phyloP scores from a whole-genome alignment of 2,888 invertebrate species.

The Sphecodes monilicornis region DNA sequence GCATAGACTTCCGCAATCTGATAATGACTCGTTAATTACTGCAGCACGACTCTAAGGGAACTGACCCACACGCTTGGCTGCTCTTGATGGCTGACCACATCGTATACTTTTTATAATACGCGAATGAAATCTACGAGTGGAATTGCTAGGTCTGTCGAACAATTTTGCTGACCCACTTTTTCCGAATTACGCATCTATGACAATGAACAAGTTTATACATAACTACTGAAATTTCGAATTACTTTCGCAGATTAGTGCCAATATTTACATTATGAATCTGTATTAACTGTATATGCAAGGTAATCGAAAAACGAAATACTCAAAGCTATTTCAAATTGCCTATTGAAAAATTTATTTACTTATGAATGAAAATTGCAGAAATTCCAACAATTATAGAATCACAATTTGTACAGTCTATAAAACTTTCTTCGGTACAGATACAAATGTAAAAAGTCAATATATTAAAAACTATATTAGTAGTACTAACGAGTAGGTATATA shows the following conservation, averaged over 20 bases:
- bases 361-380: too few species aligned
- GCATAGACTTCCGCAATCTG: constrained; percentile 4
- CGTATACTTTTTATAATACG: neutral
- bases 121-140: neutral
- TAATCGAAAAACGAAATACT: too few species aligned
- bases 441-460: too few species aligned
- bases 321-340: too few species aligned
- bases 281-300: too few species aligned
- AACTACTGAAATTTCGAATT: neutral
- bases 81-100: constrained; percentile 1
- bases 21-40: constrained; percentile 7
- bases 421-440: too few species aligned
- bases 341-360: too few species aligned
- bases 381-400: too few species aligned
- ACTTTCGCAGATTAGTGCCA: neutral
- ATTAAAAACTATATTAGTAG: too few species aligned
- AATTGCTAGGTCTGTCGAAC: neutral
- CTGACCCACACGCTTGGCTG: neutral
- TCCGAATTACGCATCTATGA: neutral
- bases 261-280: too few species aligned
- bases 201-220: neutral
- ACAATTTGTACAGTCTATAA: too few species aligned
- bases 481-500: too few species aligned
- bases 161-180: neutral
- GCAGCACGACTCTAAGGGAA: constrained; percentile 14